These are phyloP conservation scores for Dyspetes luteomarginatus DNA, from an alignment of 2,888 invertebrate species.

Conservation along the genomic window DNA sequence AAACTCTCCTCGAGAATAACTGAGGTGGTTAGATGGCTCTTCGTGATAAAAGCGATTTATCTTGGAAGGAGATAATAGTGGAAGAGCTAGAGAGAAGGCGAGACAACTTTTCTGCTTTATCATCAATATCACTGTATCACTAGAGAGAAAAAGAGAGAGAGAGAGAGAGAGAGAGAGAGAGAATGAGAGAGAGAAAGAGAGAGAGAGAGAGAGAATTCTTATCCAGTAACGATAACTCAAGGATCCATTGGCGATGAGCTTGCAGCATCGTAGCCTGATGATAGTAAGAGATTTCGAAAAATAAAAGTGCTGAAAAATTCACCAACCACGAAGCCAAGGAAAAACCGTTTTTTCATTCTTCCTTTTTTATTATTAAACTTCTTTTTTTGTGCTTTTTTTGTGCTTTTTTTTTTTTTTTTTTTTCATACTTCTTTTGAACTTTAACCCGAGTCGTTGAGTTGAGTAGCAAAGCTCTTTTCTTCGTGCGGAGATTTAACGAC, in stretches of 20 bases:
- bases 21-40: constrained; percentile 27
- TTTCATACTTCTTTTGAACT: not conserved
- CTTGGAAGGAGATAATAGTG: constrained; percentile 26
- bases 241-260: constrained; percentile 31
- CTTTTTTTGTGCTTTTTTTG: too few relatives aligned
- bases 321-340: not conserved
- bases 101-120: constrained; percentile 47
- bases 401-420: constrained; percentile 7
- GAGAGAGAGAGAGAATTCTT: not conserved
- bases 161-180: not conserved
- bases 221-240: constrained; percentile 43
- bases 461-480: not conserved
- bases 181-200: not conserved
- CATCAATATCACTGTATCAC: constrained; percentile 51
- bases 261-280: not conserved
- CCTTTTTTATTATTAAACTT: too few relatives aligned
- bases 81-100: constrained; percentile 20
- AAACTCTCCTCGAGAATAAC: constrained; percentile 23
- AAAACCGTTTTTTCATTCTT: too few relatives aligned
- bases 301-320: not conserved
- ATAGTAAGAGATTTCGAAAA: not conserved
- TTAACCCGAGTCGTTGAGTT: not conserved
- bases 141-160: not conserved
- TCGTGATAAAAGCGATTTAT: constrained; percentile 45
- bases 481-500: not conserved